phyloP scores from a whole-genome alignment of 2,888 invertebrate genomes.

The Hecatera dysodea region DNA sequence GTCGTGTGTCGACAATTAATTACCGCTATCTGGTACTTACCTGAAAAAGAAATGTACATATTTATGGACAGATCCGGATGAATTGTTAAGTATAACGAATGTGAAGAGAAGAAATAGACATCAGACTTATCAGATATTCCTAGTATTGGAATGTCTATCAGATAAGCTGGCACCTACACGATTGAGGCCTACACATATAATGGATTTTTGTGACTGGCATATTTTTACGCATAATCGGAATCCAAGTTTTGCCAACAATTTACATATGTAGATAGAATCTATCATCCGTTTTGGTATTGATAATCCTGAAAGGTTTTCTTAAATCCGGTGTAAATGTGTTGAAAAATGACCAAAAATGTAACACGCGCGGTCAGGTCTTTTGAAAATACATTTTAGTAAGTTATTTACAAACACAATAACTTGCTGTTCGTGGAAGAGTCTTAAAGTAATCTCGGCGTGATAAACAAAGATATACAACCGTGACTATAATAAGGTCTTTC shows the following conservation, averaged over 20 bases:
- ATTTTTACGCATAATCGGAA: slow-evolving; percentile 29
- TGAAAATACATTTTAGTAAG: slow-evolving; percentile 20
- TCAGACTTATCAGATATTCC: slow-evolving; percentile 9
- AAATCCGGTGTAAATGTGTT: background rate
- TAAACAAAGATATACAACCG: slow-evolving; percentile 56
- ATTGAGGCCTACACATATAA: slow-evolving; percentile 14
- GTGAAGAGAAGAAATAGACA: slow-evolving; percentile 5
- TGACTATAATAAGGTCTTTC: slow-evolving; percentile 40
- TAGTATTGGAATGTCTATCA: slow-evolving; percentile 12
- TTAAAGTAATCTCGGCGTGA: slow-evolving; percentile 40
- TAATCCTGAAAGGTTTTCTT: background rate
- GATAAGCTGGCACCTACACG: slow-evolving; percentile 22
- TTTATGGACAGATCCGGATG: slow-evolving; percentile 37
- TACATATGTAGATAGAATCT: slow-evolving; percentile 9
- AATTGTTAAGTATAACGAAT: slow-evolving; percentile 4
- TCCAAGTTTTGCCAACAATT: slow-evolving; percentile 17
- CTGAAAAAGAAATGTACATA: slow-evolving; percentile 66
- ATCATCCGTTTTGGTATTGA: slow-evolving; percentile 9
- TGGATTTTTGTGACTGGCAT: slow-evolving; percentile 20
- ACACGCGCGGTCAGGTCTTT: background rate
- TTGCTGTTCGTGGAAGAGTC: slow-evolving; percentile 18
- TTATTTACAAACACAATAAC: slow-evolving; percentile 41
- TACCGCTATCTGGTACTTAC: slow-evolving; percentile 65
- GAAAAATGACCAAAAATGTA: background rate
- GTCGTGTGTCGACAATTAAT: too few species aligned